Conservation (phyloP, 64 coral and sea anemone genomes). For the Acropora tenuis region DNA sequence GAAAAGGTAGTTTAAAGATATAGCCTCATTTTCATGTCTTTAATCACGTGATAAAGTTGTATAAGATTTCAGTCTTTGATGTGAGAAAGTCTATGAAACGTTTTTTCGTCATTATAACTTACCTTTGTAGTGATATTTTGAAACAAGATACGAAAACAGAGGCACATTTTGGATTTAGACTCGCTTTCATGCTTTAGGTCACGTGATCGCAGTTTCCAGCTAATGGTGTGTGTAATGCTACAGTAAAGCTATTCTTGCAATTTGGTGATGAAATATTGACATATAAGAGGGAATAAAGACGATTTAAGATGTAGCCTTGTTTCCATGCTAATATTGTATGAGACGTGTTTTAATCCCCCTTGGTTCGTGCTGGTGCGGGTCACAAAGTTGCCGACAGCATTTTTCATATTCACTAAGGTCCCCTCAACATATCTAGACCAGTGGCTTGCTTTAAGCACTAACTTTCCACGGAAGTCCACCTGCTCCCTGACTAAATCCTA, state of each 20-base stretch:
- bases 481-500: too few species aligned
- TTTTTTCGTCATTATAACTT: neutral
- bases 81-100: neutral
- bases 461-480: too few species aligned
- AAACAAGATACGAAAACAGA: neutral
- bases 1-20: neutral
- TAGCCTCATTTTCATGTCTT: too few species aligned
- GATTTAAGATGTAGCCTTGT: too few species aligned
- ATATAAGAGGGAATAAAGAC: too few species aligned
- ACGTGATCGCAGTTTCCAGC: slow-evolving; percentile 7
- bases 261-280: slow-evolving; percentile 2
- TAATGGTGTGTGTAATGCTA: slow-evolving; percentile 19
- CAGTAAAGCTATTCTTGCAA: slow-evolving; percentile 28
- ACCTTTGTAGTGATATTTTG: neutral
- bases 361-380: neutral
- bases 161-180: slow-evolving; percentile 31
- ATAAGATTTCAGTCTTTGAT: slow-evolving; percentile 35
- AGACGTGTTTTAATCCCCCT: neutral
- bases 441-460: neutral
- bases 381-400: neutral
- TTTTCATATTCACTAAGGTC: neutral
- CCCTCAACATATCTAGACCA: slow-evolving; percentile 6
- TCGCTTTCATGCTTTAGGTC: neutral
- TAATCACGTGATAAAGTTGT: slow-evolving; percentile 14
- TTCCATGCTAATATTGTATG: too few species aligned